Conservation (phyloP, 2,797 vertebrate genomes). For the Rhinichthys osculus region DNA sequence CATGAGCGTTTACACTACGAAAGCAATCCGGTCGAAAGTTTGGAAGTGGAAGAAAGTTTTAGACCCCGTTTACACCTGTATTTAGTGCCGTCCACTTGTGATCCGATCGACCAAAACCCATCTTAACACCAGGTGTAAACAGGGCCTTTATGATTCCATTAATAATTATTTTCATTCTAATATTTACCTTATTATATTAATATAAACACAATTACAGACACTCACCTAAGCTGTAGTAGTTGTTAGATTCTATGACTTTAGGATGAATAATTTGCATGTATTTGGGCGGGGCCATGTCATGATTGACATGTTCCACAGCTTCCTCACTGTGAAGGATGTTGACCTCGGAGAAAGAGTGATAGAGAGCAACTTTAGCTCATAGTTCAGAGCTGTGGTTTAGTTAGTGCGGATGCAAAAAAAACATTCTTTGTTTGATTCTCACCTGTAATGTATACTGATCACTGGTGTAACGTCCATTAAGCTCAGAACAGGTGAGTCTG, state of each 20-base stretch:
- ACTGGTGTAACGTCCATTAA: slow-evolving; percentile 94
- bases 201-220: neutral
- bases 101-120: neutral
- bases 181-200: neutral
- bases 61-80: neutral
- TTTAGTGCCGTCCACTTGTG: neutral
- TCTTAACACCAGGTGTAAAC: neutral
- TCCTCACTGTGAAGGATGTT: slow-evolving; percentile 85
- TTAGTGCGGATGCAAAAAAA: neutral
- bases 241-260: slow-evolving; percentile 75
- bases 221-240: slow-evolving; percentile 83
- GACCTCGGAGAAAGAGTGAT: slow-evolving; percentile 74
- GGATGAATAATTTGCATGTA: slow-evolving; percentile 88
- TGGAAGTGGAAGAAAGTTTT: neutral
- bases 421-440: slow-evolving; percentile 49
- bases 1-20: neutral
- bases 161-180: neutral
- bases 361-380: slow-evolving; percentile 6
- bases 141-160: neutral
- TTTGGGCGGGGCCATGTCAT: slow-evolving; percentile 84
- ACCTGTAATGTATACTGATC: slow-evolving; percentile 95
- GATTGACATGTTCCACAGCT: slow-evolving; percentile 82
- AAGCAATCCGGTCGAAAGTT: fast-evolving
- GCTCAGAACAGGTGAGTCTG: slow-evolving; percentile 92
- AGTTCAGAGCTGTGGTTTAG: neutral